Evolutionary conservation across 2,113 vertebrate species (phyloP).

Genomic region (Triplophysa siluroides): DNA sequence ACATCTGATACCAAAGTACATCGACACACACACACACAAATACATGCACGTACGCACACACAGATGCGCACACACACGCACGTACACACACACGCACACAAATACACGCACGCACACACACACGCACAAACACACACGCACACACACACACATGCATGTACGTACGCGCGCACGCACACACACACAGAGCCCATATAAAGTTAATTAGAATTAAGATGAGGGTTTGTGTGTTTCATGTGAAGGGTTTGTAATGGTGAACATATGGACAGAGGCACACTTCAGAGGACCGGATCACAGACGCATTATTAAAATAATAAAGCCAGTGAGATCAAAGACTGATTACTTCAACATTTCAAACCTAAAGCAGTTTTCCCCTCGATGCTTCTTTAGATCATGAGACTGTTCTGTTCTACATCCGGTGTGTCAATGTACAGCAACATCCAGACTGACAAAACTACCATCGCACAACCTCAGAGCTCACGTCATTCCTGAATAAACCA

Average conservation of each 20-base stretch:
- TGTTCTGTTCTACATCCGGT: not conserved
- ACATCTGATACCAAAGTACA: not conserved
- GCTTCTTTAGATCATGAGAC: slow-evolving; percentile 37
- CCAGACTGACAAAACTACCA: not conserved
- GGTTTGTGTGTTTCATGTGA: slow-evolving; percentile 54
- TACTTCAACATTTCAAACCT: slow-evolving; percentile 63
- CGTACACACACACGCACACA: not conserved
- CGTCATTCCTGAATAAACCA: not conserved
- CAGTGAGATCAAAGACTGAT: slow-evolving; percentile 75
- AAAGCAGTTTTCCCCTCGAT: not conserved
- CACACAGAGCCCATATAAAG: slow-evolving; percentile 38
- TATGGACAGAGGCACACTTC: slow-evolving; percentile 69
- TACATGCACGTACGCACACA: not conserved
- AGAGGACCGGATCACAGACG: slow-evolving; percentile 71
- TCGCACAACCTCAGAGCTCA: not conserved
- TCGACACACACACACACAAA: not conserved
- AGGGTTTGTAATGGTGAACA: slow-evolving; percentile 72
- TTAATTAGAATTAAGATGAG: slow-evolving; percentile 58
- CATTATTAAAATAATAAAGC: slow-evolving; percentile 76
- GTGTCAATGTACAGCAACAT: not conserved
- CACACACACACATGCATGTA: slow-evolving; percentile 16
- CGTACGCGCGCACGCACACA: not conserved
- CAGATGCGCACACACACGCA: not conserved
- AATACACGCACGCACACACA: slow-evolving; percentile 8
- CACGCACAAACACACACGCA: slow-evolving; percentile 17